Base-by-base conservation (phyloP, 1,140 invertebrate genomes). In the Nasonia longicornis region DNA sequence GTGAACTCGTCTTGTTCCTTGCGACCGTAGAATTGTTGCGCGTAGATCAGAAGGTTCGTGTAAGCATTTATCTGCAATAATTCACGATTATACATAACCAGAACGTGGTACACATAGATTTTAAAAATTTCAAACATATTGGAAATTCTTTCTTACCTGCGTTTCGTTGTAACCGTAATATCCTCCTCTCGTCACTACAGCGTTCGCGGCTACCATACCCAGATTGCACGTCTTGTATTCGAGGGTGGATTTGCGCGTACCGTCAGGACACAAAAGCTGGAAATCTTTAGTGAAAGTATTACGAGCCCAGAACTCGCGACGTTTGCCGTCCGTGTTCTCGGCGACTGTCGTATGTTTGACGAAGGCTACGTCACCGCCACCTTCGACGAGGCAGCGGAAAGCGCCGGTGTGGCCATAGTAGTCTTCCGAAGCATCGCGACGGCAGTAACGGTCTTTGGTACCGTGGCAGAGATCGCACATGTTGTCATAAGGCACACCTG, bases 391-490 rank as follows among this genome's bases (percentile, higher is more conserved):
- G 48, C 86, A 87, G 0, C 85, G 81, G 67, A 87, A 85, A 0
- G 86, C 86, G 14, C 86, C 86, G 0, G 95, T 97, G 85, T 96
- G 93, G 0, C 97, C 97, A 87, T 94, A 98, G 86, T 97, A 98
- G 85, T 96, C 95, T 90, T 98, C 97, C 0, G 94, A 94, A 64
- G 96, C 95, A 88, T 97, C 96, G 73, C 97, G 90, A 75, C 94
- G 91, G 87, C 97, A 98, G 89, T 96, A 96, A 76, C 94, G 89
- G 84, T 91, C 95, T 67, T 96, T 97, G 0, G 94, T 92, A 0
- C 97, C 97, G 84, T 97, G 96, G 88, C 98, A 99, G 0, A 98
- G 92, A 88, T 98, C 96, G 88, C 98, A 99, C 89, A 99, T 93
- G 87, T 98, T 95, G 88, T 98, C 94, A 85, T 97, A 95, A n/a